Base-by-base conservation (phyloP, 2,113 vertebrate genomes). In the Crypturellus undulatus region DNA sequence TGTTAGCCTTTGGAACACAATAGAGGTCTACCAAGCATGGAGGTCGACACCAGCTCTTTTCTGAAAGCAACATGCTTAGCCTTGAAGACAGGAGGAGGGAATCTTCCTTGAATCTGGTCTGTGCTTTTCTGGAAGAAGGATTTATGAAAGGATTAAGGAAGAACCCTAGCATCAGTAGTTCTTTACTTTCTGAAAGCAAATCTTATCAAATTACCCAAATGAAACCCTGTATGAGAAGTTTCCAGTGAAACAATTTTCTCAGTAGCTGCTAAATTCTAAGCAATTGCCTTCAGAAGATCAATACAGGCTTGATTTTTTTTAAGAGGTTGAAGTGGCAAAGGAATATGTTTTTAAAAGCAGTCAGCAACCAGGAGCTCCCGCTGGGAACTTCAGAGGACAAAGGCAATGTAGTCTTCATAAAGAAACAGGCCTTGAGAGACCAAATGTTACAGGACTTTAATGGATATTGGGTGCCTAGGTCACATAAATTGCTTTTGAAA, bases 91-190 rank as follows among this genome's bases (percentile, higher is more conserved):
- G 49, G 9, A 87, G 38, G 30, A 89, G 5, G 16, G 5, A 2
- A 90, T 9, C 28, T 75, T 80, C 64, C n/a, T 80, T 6, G 43
- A 1, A 7, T n/a, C 0, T 43, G 34, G 43, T 30, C 30, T 25
- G 8, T 0, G 1, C 1, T 42, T 40, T 77, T 73, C n/a, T 42
- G 3, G 22, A 73, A 42, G 36, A 56, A 40, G 21, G 9, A 3
- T 68, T 73, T 68, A 34, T 56, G 47, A 70, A 22, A 76, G 3
- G 28, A 42, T 13, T 75, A 42, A 7, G 28, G 60, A 73, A 9
- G 65, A 8, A 84, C 2, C 8, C 54, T 40, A 80, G 9, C 28
- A 64, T 8, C 13, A 80, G 52, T 9, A 73, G 1, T 21, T 82
- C n/a, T 75, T 78, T 56, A 36, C 10, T 73, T 77, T 78, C 45